phyloP scores from a whole-genome alignment of 2,797 vertebrate genomes.

The Sebastes umbrosus region DNA sequence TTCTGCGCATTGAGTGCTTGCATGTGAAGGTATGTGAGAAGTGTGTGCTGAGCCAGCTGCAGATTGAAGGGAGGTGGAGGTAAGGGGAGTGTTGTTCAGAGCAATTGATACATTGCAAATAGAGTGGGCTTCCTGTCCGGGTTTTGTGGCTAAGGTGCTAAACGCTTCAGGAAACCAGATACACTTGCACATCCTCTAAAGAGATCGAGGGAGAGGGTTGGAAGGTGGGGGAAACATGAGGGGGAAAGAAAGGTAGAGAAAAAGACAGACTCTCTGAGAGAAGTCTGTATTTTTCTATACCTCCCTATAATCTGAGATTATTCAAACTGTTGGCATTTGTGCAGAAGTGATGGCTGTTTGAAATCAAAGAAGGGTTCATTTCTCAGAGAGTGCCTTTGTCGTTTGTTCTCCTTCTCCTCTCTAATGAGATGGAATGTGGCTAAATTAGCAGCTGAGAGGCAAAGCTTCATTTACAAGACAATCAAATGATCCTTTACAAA shows the following conservation, averaged over 20 bases:
- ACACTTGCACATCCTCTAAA: conserved; percentile 78
- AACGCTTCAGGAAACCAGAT: conserved; percentile 86
- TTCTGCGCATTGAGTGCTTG: conserved; percentile 15
- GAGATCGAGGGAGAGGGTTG: conserved; percentile 55
- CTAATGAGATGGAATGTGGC: conserved; percentile 77
- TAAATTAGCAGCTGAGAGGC: conserved; percentile 79
- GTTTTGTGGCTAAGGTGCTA: conserved; percentile 84
- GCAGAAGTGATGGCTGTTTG: conserved; percentile 11
- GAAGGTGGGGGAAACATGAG: conserved; percentile 20
- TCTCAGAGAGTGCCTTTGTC: conserved; percentile 54
- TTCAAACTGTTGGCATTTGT: conserved; percentile 9
- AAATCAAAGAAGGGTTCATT: conserved; percentile 56
- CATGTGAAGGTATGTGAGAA: conserved; percentile 60
- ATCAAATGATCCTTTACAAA: conserved; percentile 83
- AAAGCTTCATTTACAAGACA: conserved; percentile 77
- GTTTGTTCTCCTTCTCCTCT: conserved; percentile 58
- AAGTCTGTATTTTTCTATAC: background rate
- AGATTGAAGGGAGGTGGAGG: conserved; percentile 66
- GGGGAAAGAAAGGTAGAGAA: conserved; percentile 22
- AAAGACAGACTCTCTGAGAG: background rate
- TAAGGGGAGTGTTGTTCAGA: conserved; percentile 74
- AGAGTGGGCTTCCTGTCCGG: conserved; percentile 89
- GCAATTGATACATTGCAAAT: conserved; percentile 83
- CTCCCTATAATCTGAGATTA: conserved; percentile 31
- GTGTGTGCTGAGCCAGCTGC: conserved; percentile 80